Evolutionary conservation across 2,797 vertebrate species (phyloP), one percentile per base, ranked within the genome.

Genomic region (Monodelphis domestica): DNA sequence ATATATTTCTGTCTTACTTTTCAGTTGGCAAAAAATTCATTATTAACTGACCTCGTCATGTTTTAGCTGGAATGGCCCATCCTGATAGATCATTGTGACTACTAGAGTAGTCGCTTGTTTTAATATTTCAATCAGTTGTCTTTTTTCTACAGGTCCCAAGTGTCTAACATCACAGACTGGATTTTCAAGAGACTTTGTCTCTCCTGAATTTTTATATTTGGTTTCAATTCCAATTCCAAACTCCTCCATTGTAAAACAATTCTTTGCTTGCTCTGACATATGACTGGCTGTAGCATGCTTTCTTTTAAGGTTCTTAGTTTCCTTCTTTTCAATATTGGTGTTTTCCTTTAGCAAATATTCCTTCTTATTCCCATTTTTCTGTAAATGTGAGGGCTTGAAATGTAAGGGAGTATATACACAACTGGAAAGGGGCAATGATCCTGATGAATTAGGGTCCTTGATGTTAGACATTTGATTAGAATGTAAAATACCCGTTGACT

Each of bases 41-140:
- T 6, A 17, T 88, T 91, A 84, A 97, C 98, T 97, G 57, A 99
- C 99, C 99, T 99, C 98, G 91, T 98, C 98, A 0, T 97, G 94
- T 95, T 95, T 98, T 17, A 99, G 98, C 96, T 99, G 99, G 54
- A 99, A 99, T 33, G 98, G 99, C 91, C 99, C 99, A 87, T 99
- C 99, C 87, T 98, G 98, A 97, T 98, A 99, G 53, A 99, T 55
- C 98, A 99, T 98, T 1, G 99, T 99, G 5, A 99, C 95, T 92
- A 99, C 97, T 94, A 99, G 95, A 0, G 98, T 97, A 84, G 93
- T 95, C 45, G 99, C 98, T 91, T 96, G 95, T 3, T 88, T 84
- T 30, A 98, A 94, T 50, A 93, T 93, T 97, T 98, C 96, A 78
- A 99, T 97, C 87, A 99, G 92, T 93, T 97, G 95, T 38, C 56